Conservation (phyloP, 1,140 invertebrate genomes). For the Brachystomella parvula region DNA sequence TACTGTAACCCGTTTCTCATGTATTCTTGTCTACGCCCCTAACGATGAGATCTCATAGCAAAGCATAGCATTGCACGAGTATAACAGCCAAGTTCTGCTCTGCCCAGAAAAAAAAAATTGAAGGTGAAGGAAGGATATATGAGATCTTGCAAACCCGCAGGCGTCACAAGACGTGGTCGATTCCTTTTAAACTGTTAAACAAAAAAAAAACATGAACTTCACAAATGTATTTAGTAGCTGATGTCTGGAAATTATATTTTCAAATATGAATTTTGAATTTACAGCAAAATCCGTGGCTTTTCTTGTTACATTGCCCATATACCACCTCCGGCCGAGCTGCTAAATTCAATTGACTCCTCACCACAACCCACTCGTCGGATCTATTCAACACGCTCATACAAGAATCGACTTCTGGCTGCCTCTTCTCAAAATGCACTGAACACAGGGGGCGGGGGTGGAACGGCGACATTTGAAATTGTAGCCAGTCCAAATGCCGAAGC, state of each 20-base stretch:
- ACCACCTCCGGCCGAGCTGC: conserved; percentile 48
- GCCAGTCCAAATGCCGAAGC: neutral
- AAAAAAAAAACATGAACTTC: neutral
- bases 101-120: conserved; percentile 10
- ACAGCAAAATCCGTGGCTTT: conserved; percentile 73
- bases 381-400: conserved; percentile 1
- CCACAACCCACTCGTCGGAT: neutral
- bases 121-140: neutral
- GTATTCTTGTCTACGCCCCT: too few relatives aligned
- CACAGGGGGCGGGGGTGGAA: neutral
- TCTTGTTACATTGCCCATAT: conserved; percentile 71
- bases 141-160: neutral
- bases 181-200: neutral
- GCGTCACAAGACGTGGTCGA: neutral
- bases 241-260: conserved; percentile 9
- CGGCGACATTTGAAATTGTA: neutral
- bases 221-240: too few relatives aligned
- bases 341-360: neutral
- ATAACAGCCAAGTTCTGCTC: too few relatives aligned
- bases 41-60: too few relatives aligned
- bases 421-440: neutral
- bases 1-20: too few relatives aligned
- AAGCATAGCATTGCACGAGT: too few relatives aligned
- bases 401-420: neutral
- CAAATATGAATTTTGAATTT: conserved; percentile 38